Base-by-base conservation (phyloP, 2,888 invertebrate genomes). In the Calameuta pallipes region DNA sequence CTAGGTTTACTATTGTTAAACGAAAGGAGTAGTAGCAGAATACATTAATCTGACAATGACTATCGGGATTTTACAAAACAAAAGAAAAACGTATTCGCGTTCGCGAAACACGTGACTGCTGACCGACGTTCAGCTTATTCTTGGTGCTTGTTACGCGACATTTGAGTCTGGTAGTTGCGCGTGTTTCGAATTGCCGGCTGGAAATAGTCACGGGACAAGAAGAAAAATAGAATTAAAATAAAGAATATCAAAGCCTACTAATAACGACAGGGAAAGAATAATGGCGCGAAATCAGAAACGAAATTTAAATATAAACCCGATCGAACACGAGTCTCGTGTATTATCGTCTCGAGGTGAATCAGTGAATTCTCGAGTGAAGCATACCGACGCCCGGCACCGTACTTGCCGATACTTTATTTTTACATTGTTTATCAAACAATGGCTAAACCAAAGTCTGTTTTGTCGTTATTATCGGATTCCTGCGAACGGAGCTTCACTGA, bases 191-290 rank as follows among this genome's bases (percentile, higher is more conserved):
- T 41, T 34, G 41, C 75, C 37, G n/a, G 68, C 11, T 41, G 75
- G 41, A 41, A 36, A 41, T 41, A 75, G 33, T 36, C 37, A 4
- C 30, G 23, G 11, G 33, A 75, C 11, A 30, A 30, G 13, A 6
- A 71, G 13, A 33, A 75, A 80, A 75, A 69, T 75, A 79, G 76
- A 73, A 37, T 76, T 76, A 70, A 80, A 75, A 79, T 73, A 73
- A 76, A 75, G 75, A 76, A 23, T 13, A 23, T 68, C 77, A 9
- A 15, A 56, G 41, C 23, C 6, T 56, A 56, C 41, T 9, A 23
- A 56, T 23, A 56, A 41, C 41, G 41, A 15, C 1, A 41, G 41
- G 23, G 41, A 0, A 9, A 23, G 23, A 9, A 41, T 23, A 41
- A 15, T 41, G 4, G 41, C 41, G 15, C 41, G 41, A 41, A 41